Conservation (phyloP, 2,888 invertebrate genomes). For the Agriotes lineatus region DNA sequence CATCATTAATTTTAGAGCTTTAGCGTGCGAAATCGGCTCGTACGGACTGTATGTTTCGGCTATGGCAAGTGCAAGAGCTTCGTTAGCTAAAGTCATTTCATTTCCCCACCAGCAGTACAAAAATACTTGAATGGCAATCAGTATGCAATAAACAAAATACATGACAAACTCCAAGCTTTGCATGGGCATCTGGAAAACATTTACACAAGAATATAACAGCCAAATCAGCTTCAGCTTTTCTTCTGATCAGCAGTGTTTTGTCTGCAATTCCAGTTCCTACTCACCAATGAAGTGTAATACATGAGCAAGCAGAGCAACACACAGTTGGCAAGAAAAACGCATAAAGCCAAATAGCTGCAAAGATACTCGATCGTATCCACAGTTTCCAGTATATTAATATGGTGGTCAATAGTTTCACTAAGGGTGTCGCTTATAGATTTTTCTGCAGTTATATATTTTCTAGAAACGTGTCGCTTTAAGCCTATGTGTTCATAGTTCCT, state of each 20-base stretch:
- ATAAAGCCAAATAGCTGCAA: conserved; percentile 33
- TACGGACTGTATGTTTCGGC: conserved; percentile 46
- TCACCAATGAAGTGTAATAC: conserved; percentile 17
- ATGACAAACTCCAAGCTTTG: conserved; percentile 45
- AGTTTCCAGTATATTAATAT: conserved; percentile 41
- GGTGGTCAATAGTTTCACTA: conserved; percentile 45
- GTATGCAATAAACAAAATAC: conserved; percentile 45
- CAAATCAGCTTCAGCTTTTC: no score
- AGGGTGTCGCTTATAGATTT: conserved; percentile 7
- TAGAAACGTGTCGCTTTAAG: not conserved
- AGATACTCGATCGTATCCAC: conserved; percentile 45
- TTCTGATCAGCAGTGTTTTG: no score
- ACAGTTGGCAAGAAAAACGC: conserved; percentile 27
- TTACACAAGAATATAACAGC: no score
- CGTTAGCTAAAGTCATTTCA: conserved; percentile 47
- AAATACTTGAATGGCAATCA: conserved; percentile 48
- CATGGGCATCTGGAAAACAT: conserved; percentile 39
- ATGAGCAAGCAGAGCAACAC: conserved; percentile 25
- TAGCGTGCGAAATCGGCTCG: conserved; percentile 34
- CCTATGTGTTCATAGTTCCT: conserved; percentile 6
- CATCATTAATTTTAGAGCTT: conserved; percentile 47
- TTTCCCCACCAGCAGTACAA: conserved; percentile 53
- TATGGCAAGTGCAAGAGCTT: conserved; percentile 42
- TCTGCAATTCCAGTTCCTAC: no score
- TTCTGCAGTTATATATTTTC: not conserved